Evolutionary conservation across 2,797 vertebrate species (phyloP).

Genomic region (Propithecus perrieri): DNA sequence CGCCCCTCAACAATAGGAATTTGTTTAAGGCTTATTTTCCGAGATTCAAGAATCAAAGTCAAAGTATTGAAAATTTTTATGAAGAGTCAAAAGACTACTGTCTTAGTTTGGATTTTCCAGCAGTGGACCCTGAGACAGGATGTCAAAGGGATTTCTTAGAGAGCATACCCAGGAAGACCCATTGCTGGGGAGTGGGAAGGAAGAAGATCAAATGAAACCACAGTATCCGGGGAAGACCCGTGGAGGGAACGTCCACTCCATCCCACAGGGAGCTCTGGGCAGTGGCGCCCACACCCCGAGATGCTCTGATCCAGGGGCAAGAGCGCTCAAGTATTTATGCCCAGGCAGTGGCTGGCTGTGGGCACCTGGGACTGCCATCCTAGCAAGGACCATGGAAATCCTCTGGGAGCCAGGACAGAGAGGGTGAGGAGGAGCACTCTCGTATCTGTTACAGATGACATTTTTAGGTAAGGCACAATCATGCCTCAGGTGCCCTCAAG

Average conservation of each 20-base stretch:
- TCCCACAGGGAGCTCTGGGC: neutral
- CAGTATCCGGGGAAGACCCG: accelerated
- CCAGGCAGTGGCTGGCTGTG: neutral
- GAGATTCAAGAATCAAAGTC: neutral
- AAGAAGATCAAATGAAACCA: neutral
- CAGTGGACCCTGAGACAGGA: neutral
- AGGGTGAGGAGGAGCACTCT: neutral
- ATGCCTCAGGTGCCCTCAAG: neutral
- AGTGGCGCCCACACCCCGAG: neutral
- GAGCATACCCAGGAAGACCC: neutral
- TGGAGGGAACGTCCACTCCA: neutral
- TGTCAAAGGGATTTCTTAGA: neutral
- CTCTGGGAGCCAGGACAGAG: neutral
- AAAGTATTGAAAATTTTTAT: neutral
- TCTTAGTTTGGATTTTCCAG: neutral
- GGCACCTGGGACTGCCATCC: neutral
- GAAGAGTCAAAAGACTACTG: neutral
- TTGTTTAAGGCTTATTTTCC: neutral
- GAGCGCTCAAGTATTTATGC: neutral
- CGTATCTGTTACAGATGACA: neutral
- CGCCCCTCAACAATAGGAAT: too few species aligned
- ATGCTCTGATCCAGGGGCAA: neutral
- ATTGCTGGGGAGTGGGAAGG: accelerated
- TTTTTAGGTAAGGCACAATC: neutral
- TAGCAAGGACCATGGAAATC: too few species aligned